These are phyloP conservation scores for Salvator merianae DNA, from an alignment of 2,113 vertebrate species.

Conservation along the genomic window DNA sequence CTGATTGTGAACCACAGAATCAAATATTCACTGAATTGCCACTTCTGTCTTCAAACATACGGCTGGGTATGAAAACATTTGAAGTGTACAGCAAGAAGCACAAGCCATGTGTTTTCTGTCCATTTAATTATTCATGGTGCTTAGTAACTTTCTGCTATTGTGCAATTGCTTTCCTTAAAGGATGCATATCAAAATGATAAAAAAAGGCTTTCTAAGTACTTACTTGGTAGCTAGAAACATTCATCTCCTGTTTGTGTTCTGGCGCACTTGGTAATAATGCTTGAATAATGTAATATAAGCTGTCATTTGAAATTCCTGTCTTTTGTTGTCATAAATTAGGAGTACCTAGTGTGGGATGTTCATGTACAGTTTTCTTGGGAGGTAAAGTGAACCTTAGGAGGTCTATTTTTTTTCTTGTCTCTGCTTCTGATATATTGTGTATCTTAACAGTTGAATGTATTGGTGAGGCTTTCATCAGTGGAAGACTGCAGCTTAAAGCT, in stretches of 20 bases:
- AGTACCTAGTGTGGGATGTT: constrained; percentile 36
- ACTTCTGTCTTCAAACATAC: neutral
- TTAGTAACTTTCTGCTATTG: constrained; percentile 20
- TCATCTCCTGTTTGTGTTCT: constrained; percentile 35
- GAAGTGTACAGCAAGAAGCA: neutral
- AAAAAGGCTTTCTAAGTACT: constrained; percentile 33
- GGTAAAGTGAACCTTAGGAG: constrained; percentile 23
- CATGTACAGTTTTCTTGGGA: constrained; percentile 38
- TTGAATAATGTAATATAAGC: constrained; percentile 25
- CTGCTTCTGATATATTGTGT: constrained; percentile 37
- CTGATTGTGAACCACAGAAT: neutral
- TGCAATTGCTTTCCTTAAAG: constrained; percentile 28
- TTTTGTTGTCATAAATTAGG: constrained; percentile 23
- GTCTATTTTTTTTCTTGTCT: constrained; percentile 27
- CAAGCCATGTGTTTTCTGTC: neutral
- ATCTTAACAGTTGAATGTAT: constrained; percentile 80
- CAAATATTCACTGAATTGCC: neutral
- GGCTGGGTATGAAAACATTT: neutral
- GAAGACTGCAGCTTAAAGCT: constrained; percentile 84
- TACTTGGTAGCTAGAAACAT: constrained; percentile 28
- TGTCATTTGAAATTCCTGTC: constrained; percentile 13
- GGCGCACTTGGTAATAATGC: constrained; percentile 32
- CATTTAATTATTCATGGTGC: constrained; percentile 38
- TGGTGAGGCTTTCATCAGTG: constrained; percentile 83
- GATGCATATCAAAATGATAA: constrained; percentile 30